Evolutionary conservation across 2,113 vertebrate species (phyloP), one percentile per base, ranked within the genome.

Genomic region (Phalacrocorax aristotelis): DNA sequence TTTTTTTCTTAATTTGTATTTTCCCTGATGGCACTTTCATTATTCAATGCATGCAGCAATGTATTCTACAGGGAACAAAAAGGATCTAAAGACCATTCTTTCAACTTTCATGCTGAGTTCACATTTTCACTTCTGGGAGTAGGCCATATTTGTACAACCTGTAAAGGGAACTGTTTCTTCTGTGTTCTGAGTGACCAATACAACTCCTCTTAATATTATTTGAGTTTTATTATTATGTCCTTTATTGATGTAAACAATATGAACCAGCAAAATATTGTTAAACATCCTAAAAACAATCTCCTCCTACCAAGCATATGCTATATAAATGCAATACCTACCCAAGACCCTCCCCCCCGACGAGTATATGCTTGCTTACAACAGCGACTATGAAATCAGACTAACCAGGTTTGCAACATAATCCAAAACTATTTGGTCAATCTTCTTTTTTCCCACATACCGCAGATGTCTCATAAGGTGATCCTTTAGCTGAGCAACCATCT

Each of bases 401-500:
- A 98, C 98, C 98, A 98, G 88, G 94, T 99, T 99, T 86, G 99
- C 98, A 74, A 99, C 96, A 0, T 99, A 99, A 97, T 98, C 98
- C 98, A 99, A 94, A 84, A 98, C 99, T 95, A 99, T 98, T 46
- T 97, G 97, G 81, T 99, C 99, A 34, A 98, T 98, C 97, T 98
- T 99, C 98, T 99, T 99, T 98, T 98, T 99, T 93, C 99, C 99
- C 61, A 99, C 91, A 68, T 98, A 98, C 87, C 98, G 99, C 20
- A 99, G 95, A 83, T 99, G 98, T 97, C 98, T 98, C 96, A 98
- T 98, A 72, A 99, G 98, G 81, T 99, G 99, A 64, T 99, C 99
- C 84, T 98, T 98, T n/a, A 99, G 98, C 93, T 99, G 99, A 92
- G 98, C 98, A 93, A 99, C 99, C 95, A 99, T 99, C 99, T 99